phyloP scores from a whole-genome alignment of 2,113 vertebrate genomes.

The Serinus canaria region DNA sequence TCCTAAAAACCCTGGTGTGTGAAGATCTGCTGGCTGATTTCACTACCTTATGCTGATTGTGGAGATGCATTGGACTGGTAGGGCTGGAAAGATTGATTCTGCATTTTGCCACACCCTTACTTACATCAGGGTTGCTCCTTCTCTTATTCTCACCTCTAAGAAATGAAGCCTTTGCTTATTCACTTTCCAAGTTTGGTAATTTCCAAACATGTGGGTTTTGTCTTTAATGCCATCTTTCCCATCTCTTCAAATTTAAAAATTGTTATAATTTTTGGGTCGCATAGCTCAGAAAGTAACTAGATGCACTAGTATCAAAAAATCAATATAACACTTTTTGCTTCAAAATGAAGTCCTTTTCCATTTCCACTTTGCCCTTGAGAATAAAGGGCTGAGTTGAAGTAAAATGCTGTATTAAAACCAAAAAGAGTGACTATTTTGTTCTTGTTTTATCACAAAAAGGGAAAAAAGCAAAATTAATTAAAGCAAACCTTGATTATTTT shows the following conservation, averaged over 20 bases:
- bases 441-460: background rate
- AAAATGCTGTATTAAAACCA: background rate
- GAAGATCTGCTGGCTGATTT: background rate
- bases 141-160: background rate
- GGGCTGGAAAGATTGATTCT: background rate
- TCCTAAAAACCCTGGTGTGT: background rate
- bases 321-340: background rate
- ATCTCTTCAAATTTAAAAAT: background rate
- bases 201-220: background rate
- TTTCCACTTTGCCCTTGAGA: background rate
- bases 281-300: background rate
- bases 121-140: fast-evolving
- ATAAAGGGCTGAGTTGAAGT: background rate
- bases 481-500: background rate
- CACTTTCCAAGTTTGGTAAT: background rate
- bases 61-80: background rate
- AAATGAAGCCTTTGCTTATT: background rate
- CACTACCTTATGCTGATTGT: background rate
- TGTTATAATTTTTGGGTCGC: background rate
- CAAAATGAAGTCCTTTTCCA: background rate
- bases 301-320: background rate
- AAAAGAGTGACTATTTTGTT: background rate
- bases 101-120: background rate
- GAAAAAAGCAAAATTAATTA: background rate
- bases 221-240: background rate